Evolutionary conservation across 2,797 vertebrate genomes (phyloP), one percentile per base, ranked within the genome.

Genomic region (Poeciliopsis infans): DNA sequence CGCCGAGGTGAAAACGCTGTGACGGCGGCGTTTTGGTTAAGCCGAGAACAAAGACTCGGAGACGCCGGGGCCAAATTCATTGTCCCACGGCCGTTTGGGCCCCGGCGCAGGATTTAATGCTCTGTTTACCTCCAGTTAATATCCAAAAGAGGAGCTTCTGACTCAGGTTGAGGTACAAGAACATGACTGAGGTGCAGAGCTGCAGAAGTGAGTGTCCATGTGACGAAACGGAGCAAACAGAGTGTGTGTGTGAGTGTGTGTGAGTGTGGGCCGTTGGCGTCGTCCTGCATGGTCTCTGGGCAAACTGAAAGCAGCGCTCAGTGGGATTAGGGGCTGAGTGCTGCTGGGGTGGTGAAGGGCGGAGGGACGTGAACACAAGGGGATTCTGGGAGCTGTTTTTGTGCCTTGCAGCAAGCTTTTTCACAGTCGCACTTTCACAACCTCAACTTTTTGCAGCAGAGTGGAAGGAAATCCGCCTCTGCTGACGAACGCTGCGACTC

Each of bases 1-100:
- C 96, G 97, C 97, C 97, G 97, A 97, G 96, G 96, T 97, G 98
- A 98, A 68, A 97, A 96, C 96, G 90, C 96, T 97, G 97, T 97
- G 97, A 97, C 97, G 96, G 97, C 96, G 96, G 96, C 97, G 97
- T 98, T 98, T 98, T 97, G 1, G 97, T 97, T 98, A 98, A 98
- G 97, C 97, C 96, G 96, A 95, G 96, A 97, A 98, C 97, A 98
- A 98, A 98, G 96, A 96, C 95, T 80, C 20, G 78, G 93, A 91
- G 92, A 93, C 87, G 90, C 81, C 80, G 84, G 89, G 90, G 87
- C 84, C 68, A 70, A 90, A 94, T 96, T 96, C 96, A 95, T 96
- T 97, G 97, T 97, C 96, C 96, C 94, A 88, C 94, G 93, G 95
- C 95, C 96, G 93, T 95, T 97, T 96, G 96, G 96, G 96, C 96